Base-by-base conservation (phyloP, 1,140 invertebrate genomes). In the Probaryconus sp. region DNA sequence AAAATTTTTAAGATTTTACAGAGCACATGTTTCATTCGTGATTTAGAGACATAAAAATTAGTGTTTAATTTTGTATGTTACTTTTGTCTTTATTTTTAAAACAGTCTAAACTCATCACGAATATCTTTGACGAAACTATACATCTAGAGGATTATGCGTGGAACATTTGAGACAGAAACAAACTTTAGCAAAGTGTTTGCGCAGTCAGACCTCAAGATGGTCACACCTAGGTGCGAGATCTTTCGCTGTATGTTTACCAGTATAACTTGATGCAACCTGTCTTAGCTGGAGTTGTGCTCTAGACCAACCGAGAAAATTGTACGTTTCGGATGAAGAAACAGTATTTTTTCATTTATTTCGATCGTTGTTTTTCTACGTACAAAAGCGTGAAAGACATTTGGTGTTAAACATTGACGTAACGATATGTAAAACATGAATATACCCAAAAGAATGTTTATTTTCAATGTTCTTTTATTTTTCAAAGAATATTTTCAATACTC, bases 151-250 rank as follows among this genome's bases (percentile, higher is more conserved):
- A 21, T 68, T 63, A 79, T 74, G 79, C 69, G 72, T 75, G 69
- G 79, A 81, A 80, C 83, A 84, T 84, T 81, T 83, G 80, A 85
- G 81, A 82, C 83, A 81, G 80, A 84, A 85, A 85, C 81, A 80
- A 83, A 82, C 77, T 78, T 76, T 70, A 53, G 61, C 58, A 76
- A 74, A 76, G 61, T 85, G 67, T 85, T 85, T 85, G 79, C 83
- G 78, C 80, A 81, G 78, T 79, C 77, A 80, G 78, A 83, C 76
- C 63, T 77, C 80, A 78, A 81, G 79, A 83, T 83, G 78, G 75
- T 87, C 87, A 67, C 87, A 88, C 87, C 86, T 88, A 87, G 85
- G 87, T 87, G 87, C 80, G 85, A 86, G 82, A 82, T 80, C 81
- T 82, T 81, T 83, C 78, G 81, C 79, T 77, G 78, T 81, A 50